Base-by-base conservation (phyloP, 92 coral and sea anemone species). In the Heliopora coerulea region DNA sequence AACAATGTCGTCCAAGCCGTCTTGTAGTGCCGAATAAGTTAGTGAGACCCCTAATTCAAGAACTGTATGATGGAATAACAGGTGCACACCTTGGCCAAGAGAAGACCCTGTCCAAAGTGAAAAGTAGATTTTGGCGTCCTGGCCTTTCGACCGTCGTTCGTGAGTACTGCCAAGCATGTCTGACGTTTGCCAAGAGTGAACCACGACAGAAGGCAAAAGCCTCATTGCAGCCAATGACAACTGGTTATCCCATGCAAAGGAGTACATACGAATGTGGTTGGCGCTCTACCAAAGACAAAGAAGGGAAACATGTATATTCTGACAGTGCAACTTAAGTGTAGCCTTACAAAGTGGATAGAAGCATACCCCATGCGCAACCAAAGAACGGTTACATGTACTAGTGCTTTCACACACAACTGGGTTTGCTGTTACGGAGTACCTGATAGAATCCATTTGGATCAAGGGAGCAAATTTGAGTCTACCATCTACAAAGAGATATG, bases 401-500 rank as follows among this genome's bases (percentile, higher is more conserved):
- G 63, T 14, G 80, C 75, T 6, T 30, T 85, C 11, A 79, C 77
- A 23, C 68, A 81, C 46, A 25, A 81, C 64, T 85, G 86, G 89
- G 59, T 82, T n/a, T 46, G 29, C 25, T 30, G 79, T n/a, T 86
- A 33, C 44, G 82, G 90, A 7, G 82, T 67, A 3, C 87, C 84
- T 20, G 73, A 78, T 20, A 65, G 73, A 39, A n/a, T 78, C n/a
- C 87, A 86, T 29, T 62, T 79, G 1, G 84, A 83, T 62, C 82
- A 73, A 72, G 90, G 90, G 17, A n/a, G 87, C 12, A 83, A 86
- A 30, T 86, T 86, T 49, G 84, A 78, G 40, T 82, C 86, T 2
- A 37, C 42, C 10, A 26, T 86, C 12, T 78, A 74, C 60, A 66
- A 37, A 10, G 78, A 78, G 20, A 52, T 82, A 26, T 78, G 90